phyloP scores from a whole-genome alignment of 2,113 vertebrate genomes.

The Hemiscyllium ocellatum region DNA sequence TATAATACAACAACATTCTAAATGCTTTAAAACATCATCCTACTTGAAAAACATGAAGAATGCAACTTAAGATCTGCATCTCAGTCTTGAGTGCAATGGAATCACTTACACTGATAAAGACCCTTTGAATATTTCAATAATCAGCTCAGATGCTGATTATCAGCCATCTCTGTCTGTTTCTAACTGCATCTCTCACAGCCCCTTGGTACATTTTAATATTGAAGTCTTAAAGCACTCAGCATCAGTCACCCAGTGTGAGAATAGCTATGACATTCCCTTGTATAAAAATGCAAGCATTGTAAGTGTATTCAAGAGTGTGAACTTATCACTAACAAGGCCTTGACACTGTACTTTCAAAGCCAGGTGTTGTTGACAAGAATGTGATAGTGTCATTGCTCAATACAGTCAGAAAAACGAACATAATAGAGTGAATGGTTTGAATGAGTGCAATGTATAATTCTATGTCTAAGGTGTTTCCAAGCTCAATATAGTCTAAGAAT shows the following conservation, averaged over 20 bases:
- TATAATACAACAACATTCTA: background rate
- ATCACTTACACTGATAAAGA: conserved; percentile 21
- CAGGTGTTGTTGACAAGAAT: conserved; percentile 18
- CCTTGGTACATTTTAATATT: background rate
- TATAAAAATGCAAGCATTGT: conserved; percentile 7
- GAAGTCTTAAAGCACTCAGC: background rate
- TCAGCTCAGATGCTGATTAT: background rate
- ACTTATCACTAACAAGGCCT: conserved; percentile 1
- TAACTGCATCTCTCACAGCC: background rate
- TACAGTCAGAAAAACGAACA: background rate
- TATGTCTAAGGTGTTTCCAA: background rate
- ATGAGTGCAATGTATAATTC: background rate
- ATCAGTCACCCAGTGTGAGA: conserved; percentile 5
- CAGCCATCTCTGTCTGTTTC: background rate
- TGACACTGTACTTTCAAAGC: background rate
- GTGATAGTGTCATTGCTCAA: background rate
- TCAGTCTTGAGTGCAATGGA: background rate
- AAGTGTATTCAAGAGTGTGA: background rate
- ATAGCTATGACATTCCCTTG: background rate
- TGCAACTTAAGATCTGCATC: background rate
- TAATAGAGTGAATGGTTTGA: background rate
- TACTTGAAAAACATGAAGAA: conserved; percentile 8
- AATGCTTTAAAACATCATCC: background rate
- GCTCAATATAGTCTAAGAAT: background rate
- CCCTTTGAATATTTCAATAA: background rate